Percentiles rank a stretch among this genome's conserved stretches.
phyloP scores from a whole-genome alignment of 2,113 vertebrate species.

The Sitta europaea region DNA sequence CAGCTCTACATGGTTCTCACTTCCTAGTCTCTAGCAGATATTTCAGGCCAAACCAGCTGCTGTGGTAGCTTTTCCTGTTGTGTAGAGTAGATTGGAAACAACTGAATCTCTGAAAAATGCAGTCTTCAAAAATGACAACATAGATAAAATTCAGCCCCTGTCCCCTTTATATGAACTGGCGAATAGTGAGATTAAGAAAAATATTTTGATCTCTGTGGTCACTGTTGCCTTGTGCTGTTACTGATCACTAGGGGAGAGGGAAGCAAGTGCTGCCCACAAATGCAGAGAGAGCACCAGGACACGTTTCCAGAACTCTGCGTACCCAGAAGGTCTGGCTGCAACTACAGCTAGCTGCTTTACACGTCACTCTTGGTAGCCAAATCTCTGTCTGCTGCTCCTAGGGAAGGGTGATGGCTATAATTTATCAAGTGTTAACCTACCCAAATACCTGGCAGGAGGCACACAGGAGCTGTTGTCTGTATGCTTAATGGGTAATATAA shows the following conservation, averaged over 20 bases:
- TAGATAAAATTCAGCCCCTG: neutral
- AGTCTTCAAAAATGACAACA: neutral
- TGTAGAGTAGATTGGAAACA: neutral
- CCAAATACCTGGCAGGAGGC: neutral
- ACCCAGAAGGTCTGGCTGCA: neutral
- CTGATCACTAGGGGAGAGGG: neutral
- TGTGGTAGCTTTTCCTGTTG: neutral
- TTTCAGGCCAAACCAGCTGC: neutral
- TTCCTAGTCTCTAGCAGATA: neutral
- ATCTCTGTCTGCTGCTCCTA: neutral
- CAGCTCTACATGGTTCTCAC: rapidly evolving
- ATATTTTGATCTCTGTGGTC: neutral
- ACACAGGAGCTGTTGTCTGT: neutral
- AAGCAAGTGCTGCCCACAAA: neutral
- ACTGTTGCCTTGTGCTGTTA: neutral
- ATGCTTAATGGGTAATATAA: neutral
- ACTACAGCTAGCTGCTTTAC: neutral
- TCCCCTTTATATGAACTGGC: neutral
- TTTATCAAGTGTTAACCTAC: neutral
- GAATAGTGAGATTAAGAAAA: neutral
- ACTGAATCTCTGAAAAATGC: neutral
- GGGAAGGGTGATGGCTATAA: neutral
- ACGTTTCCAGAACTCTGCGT: neutral
- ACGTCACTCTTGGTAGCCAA: neutral
- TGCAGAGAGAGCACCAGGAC: neutral